A percentile compares a stretch with the other conserved stretches of the same genome.
phyloP scores from a whole-genome alignment of 2,797 vertebrate genomes.

The Enteromius argenteus region DNA sequence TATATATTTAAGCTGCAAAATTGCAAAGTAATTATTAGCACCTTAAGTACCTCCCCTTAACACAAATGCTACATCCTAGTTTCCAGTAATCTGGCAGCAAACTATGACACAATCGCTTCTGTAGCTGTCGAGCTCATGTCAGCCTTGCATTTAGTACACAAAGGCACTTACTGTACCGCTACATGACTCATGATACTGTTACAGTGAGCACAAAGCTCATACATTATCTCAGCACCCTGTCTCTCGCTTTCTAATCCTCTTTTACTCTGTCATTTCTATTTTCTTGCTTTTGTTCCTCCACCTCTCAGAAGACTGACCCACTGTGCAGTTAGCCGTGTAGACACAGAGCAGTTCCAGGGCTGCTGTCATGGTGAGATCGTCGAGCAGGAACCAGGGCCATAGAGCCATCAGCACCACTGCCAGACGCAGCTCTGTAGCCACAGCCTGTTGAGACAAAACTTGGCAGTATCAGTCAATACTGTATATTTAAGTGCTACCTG shows the following conservation, averaged over 20 bases:
- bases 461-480: neutral
- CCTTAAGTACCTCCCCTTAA: neutral
- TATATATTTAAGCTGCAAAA: neutral
- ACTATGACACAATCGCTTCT: slow-evolving; percentile 30
- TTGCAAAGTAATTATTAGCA: neutral
- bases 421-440: slow-evolving; percentile 84
- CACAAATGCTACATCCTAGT: neutral
- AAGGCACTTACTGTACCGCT: slow-evolving; percentile 65
- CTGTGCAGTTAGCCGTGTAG: slow-evolving; percentile 87
- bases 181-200: slow-evolving; percentile 66
- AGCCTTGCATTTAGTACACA: slow-evolving; percentile 63
- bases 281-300: neutral
- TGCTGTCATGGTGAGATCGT: slow-evolving; percentile 85
- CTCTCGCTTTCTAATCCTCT: slow-evolving; percentile 4
- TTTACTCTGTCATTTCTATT: neutral
- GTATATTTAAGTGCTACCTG: neutral
- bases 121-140: neutral
- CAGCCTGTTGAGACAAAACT: slow-evolving; percentile 74
- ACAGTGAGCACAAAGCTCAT: slow-evolving; percentile 26
- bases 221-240: slow-evolving; percentile 4
- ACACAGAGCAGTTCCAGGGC: slow-evolving; percentile 92
- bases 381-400: slow-evolving; percentile 93
- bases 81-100: slow-evolving; percentile 20
- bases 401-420: slow-evolving; percentile 82
- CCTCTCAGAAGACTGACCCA: slow-evolving; percentile 74